Conservation (phyloP, 1,140 invertebrate species). For the Dendroctonus ponderosae region DNA sequence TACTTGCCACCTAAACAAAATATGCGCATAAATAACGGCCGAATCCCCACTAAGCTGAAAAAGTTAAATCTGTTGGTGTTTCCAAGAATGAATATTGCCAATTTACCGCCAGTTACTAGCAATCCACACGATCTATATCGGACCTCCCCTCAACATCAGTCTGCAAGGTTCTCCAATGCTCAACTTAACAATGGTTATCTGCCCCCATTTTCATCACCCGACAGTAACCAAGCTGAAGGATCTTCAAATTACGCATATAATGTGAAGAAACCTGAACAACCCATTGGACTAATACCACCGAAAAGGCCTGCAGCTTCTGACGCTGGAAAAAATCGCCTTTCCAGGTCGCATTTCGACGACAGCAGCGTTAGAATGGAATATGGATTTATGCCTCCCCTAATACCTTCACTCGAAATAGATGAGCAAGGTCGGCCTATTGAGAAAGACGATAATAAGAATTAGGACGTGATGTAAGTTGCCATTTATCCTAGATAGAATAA, state of each 20-base stretch:
- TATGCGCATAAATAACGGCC: not conserved
- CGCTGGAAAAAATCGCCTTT: constrained; percentile 28
- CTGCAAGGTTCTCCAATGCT: constrained; percentile 13
- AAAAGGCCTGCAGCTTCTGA: constrained; percentile 23
- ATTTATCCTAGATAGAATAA: constrained; percentile 1
- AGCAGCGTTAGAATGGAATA: constrained; percentile 72
- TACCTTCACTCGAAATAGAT: constrained; percentile 78
- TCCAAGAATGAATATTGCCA: constrained; percentile 10
- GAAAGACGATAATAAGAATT: constrained; percentile 40
- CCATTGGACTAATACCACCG: constrained; percentile 53
- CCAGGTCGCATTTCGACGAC: constrained; percentile 41
- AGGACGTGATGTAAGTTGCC: constrained; percentile 23
- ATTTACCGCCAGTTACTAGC: constrained; percentile 12
- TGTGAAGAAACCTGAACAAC: constrained; percentile 33
- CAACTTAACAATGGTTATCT: constrained; percentile 29
- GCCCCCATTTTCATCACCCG: constrained; percentile 5
- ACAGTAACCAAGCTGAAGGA: not conserved
- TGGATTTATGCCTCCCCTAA: constrained; percentile 75
- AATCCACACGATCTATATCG: constrained; percentile 13
- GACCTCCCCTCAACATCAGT: not conserved
- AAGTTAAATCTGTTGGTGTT: constrained; percentile 25
- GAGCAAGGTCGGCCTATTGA: constrained; percentile 63
- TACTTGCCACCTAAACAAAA: constrained; percentile 29
- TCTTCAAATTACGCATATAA: constrained; percentile 9
- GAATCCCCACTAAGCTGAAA: not conserved